phyloP scores from a whole-genome alignment of 2,888 invertebrate genomes.

The Ophion obscuratus region DNA sequence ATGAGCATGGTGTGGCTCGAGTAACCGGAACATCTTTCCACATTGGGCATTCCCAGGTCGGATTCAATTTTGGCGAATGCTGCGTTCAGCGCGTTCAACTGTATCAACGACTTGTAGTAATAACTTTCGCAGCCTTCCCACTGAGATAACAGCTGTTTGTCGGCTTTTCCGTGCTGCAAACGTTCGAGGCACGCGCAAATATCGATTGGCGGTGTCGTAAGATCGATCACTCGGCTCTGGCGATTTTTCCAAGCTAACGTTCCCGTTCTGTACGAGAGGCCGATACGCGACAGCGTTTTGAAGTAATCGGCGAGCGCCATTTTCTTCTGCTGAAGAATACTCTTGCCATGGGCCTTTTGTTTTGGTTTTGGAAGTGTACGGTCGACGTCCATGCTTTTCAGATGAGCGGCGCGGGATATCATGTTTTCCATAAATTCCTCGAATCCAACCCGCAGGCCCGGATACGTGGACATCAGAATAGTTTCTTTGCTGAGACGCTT shows the following conservation, averaged over 20 bases:
- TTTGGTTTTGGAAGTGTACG: conserved; percentile 87
- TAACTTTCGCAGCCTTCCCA: conserved; percentile 92
- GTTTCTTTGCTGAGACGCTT: conserved; percentile 88
- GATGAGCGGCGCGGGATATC: conserved; percentile 88
- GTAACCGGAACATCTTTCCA: conserved; percentile 95
- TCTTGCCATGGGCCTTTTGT: conserved; percentile 92
- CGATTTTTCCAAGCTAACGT: conserved; percentile 83
- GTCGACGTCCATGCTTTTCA: conserved; percentile 87
- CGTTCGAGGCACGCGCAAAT: conserved; percentile 86
- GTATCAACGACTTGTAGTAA: conserved; percentile 89
- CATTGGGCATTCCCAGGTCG: conserved; percentile 92
- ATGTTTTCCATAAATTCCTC: conserved; percentile 89
- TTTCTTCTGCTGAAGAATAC: conserved; percentile 93
- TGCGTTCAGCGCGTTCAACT: conserved; percentile 87
- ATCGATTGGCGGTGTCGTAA: conserved; percentile 89
- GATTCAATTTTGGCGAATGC: conserved; percentile 89
- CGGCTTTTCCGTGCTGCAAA: conserved; percentile 83
- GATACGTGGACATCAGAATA: conserved; percentile 86
- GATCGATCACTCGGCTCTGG: conserved; percentile 86
- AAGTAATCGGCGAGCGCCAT: conserved; percentile 94
- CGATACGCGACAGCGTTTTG: conserved; percentile 90
- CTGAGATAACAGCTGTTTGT: conserved; percentile 85
- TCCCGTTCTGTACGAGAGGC: conserved; percentile 93
- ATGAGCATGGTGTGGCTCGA: conserved; percentile 90
- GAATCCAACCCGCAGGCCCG: conserved; percentile 87